Percentiles rank a stretch among this genome's conserved stretches.
Evolutionary conservation across 2,797 vertebrate species (phyloP).

Genomic region (Emydoidea blandingii): DNA sequence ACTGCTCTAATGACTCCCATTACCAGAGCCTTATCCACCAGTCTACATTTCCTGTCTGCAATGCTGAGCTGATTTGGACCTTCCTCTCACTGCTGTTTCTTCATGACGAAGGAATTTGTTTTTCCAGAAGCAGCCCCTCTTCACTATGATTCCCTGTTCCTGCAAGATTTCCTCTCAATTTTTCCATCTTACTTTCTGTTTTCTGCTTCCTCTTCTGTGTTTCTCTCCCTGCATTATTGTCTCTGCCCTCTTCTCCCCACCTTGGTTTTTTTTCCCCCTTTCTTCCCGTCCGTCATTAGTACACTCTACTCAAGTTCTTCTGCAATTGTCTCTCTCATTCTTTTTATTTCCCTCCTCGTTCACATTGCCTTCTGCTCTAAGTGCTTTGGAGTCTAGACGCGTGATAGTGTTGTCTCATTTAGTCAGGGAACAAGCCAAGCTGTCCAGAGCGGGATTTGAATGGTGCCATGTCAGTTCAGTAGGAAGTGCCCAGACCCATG

Average conservation of each 20-base stretch:
- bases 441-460: not conserved
- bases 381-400: not conserved
- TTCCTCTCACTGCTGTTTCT: not conserved
- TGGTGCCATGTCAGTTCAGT: not conserved
- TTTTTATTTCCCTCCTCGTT: not conserved
- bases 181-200: not conserved
- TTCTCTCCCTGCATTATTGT: not conserved
- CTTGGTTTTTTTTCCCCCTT: not conserved
- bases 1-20: not conserved
- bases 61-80: not conserved
- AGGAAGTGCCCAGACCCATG: not conserved
- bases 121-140: not conserved
- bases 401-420: not conserved
- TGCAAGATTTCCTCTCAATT: not conserved
- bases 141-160: not conserved
- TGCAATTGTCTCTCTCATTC: not conserved
- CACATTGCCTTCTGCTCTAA: not conserved
- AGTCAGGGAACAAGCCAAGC: not conserved
- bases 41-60: not conserved
- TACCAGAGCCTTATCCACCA: not conserved
- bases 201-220: not conserved
- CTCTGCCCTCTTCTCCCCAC: not conserved
- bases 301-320: not conserved
- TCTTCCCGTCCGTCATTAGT: not conserved
- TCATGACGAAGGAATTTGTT: not conserved